Evolutionary conservation across 2,113 vertebrate species (phyloP).

Genomic region (Meleagris gallopavo): DNA sequence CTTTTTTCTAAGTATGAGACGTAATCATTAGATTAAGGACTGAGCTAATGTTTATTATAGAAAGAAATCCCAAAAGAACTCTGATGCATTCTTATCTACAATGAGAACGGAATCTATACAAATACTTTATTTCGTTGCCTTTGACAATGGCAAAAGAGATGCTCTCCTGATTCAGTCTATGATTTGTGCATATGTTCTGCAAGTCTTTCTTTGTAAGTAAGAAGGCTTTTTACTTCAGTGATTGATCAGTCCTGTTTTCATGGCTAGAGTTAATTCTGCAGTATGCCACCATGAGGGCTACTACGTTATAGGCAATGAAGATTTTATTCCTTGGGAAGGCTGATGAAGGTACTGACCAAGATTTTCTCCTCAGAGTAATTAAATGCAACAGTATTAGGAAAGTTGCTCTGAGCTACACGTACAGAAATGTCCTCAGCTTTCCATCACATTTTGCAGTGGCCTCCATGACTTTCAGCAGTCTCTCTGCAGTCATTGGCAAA

Average conservation of each 20-base stretch:
- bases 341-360: constrained; percentile 29
- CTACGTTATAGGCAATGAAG: not conserved
- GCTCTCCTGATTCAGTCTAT: constrained; percentile 18
- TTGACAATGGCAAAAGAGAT: constrained; percentile 22
- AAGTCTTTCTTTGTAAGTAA: constrained; percentile 35
- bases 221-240: constrained; percentile 34
- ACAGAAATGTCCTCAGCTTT: not conserved
- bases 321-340: constrained; percentile 12
- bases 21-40: constrained; percentile 13
- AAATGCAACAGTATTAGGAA: constrained; percentile 1
- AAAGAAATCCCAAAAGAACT: not conserved
- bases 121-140: constrained; percentile 14
- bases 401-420: constrained; percentile 13
- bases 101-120: constrained; percentile 1
- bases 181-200: constrained; percentile 58
- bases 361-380: constrained; percentile 28
- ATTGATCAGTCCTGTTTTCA: constrained; percentile 46
- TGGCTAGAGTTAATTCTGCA: constrained; percentile 26
- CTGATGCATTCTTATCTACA: not conserved
- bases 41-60: not conserved
- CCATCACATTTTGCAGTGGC: not conserved
- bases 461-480: not conserved
- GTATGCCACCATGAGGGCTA: not conserved
- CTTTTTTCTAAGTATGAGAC: not conserved
- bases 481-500: not conserved